A percentile compares a stretch with the other conserved stretches of the same genome.
phyloP scores from a whole-genome alignment of 2,888 invertebrate species.

The Xestobium rufovillosum region DNA sequence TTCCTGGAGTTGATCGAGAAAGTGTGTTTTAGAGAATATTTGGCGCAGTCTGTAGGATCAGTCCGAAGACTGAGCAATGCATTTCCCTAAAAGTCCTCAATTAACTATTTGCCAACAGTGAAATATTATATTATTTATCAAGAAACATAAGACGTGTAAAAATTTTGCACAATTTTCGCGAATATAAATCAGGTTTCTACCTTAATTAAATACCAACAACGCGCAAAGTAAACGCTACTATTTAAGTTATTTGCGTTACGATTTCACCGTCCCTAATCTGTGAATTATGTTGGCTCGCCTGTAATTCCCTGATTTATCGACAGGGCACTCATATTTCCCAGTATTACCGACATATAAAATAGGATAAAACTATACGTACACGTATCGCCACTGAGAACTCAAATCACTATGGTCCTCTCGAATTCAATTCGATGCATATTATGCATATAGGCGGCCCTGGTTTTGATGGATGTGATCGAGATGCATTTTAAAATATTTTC shows the following conservation, averaged over 20 bases:
- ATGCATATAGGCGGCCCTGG: slow-evolving; percentile 17
- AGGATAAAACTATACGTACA: slow-evolving; percentile 31
- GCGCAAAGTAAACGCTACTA: slow-evolving; percentile 32
- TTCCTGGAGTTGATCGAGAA: too few relatives aligned
- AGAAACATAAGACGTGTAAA: too few relatives aligned
- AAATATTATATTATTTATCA: too few relatives aligned
- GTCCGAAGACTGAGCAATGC: too few relatives aligned
- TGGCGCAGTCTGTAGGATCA: too few relatives aligned
- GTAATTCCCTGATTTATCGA: slow-evolving; percentile 37
- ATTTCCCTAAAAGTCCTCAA: too few relatives aligned
- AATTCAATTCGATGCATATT: slow-evolving; percentile 36
- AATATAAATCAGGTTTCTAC: too few relatives aligned
- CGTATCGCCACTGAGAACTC: too few relatives aligned
- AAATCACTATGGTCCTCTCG: slow-evolving; percentile 27
- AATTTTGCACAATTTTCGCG: too few relatives aligned
- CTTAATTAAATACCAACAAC: slow-evolving; percentile 37
- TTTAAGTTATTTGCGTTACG: slow-evolving; percentile 37
- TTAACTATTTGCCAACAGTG: too few relatives aligned
- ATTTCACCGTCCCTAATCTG: slow-evolving; percentile 38
- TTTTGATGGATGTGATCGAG: neutral
- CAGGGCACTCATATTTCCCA: slow-evolving; percentile 34
- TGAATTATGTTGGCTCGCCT: slow-evolving; percentile 38
- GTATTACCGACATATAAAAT: slow-evolving; percentile 36
- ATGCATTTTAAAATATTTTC: slow-evolving; percentile 4
- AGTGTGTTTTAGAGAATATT: too few relatives aligned